Evolutionary conservation across 2,888 invertebrate species (phyloP).

Genomic region (Mythimna impura): DNA sequence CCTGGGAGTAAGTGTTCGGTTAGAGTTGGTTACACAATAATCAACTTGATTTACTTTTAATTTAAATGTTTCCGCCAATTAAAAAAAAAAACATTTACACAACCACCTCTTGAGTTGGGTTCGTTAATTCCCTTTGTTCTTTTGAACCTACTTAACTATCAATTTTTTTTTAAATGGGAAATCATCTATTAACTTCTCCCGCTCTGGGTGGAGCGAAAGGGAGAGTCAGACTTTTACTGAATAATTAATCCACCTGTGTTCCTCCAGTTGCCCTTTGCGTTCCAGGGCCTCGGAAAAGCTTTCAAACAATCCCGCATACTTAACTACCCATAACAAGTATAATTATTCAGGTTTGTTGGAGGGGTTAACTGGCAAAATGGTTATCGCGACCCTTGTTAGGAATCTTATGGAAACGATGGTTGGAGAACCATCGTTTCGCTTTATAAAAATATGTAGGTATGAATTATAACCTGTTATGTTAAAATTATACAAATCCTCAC

Average conservation of each 20-base stretch:
- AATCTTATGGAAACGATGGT: background rate
- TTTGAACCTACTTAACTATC: background rate
- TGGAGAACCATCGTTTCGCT: too few species aligned
- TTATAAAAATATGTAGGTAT: background rate
- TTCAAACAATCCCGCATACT: too few species aligned
- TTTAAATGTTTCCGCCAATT: conserved; percentile 30
- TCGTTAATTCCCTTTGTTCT: conserved; percentile 1
- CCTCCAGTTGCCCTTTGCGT: too few species aligned
- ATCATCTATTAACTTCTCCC: too few species aligned
- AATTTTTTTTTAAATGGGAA: too few species aligned
- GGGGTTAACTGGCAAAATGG: background rate
- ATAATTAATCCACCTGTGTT: too few species aligned
- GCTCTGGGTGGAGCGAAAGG: too few species aligned
- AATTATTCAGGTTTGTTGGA: background rate
- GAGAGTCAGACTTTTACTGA: too few species aligned
- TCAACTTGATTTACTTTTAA: conserved; percentile 37
- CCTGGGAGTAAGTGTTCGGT: conserved; percentile 9
- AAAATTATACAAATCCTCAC: too few species aligned
- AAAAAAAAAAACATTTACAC: conserved; percentile 9
- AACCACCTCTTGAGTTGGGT: background rate
- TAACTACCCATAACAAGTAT: background rate
- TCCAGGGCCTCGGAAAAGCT: too few species aligned
- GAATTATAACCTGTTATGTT: background rate
- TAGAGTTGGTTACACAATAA: conserved; percentile 18
- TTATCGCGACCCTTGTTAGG: background rate